Evolutionary conservation across 1,140 invertebrate species (phyloP).

Genomic region (Lepidurus arcticus): DNA sequence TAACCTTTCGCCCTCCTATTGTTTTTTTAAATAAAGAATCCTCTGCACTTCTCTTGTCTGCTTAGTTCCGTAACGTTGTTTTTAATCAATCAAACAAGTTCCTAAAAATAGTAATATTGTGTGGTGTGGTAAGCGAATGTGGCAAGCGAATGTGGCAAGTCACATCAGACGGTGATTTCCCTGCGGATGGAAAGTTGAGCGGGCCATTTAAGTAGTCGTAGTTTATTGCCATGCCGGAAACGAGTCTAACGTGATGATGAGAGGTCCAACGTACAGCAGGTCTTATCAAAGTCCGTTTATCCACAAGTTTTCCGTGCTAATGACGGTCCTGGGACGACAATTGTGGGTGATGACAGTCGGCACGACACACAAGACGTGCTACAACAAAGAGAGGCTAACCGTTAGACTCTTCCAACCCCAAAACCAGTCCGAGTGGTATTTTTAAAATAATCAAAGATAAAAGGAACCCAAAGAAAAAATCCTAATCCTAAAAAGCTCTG

Average conservation of each 20-base stretch:
- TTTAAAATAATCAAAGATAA: not conserved
- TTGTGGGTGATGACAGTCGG: constrained; percentile 13
- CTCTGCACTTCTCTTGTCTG: too few species aligned
- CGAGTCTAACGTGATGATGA: constrained; percentile 13
- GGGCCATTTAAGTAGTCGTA: not conserved
- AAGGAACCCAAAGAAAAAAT: too few species aligned
- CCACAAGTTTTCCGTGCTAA: constrained; percentile 10
- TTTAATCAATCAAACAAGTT: too few species aligned
- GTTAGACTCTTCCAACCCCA: not conserved
- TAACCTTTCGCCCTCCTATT: not conserved
- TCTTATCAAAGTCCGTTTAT: constrained; percentile 10
- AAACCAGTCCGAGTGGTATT: not conserved
- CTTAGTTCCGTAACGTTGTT: too few species aligned
- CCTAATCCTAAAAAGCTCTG: not conserved
- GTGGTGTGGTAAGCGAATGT: not conserved
- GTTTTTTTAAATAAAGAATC: too few species aligned
- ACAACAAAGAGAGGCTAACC: not conserved
- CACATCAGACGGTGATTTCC: not conserved
- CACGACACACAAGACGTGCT: constrained; percentile 1
- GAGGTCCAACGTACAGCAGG: constrained; percentile 2
- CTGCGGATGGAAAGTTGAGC: not conserved
- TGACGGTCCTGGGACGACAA: constrained; percentile 1
- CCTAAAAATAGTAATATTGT: too few species aligned
- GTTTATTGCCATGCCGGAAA: not conserved
- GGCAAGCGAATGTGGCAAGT: not conserved